Conservation (phyloP, 2,888 invertebrate species). For the Hypolimnas misippus region DNA sequence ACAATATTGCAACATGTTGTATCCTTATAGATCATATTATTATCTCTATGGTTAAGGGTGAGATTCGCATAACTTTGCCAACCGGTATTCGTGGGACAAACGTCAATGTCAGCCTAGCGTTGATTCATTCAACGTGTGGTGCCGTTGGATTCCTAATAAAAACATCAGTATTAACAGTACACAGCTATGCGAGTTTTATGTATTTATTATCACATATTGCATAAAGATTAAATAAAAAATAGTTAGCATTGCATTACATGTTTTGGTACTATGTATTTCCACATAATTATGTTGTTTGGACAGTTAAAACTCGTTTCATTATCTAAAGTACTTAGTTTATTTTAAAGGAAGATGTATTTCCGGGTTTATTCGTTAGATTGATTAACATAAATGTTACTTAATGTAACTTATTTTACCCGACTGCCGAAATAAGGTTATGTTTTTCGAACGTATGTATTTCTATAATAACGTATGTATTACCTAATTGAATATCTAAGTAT, state of each 20-base stretch:
- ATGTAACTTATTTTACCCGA: too few species aligned
- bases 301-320: too few species aligned
- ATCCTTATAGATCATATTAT: neutral
- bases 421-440: too few species aligned
- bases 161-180: slow-evolving; percentile 32
- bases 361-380: too few species aligned
- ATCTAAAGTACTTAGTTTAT: too few species aligned
- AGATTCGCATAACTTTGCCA: slow-evolving; percentile 23
- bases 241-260: neutral
- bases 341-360: too few species aligned
- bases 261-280: neutral
- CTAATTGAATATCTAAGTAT: too few species aligned
- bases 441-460: too few species aligned
- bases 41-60: slow-evolving; percentile 5
- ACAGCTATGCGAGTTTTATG: slow-evolving; percentile 10
- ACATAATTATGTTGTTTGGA: too few species aligned
- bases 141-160: slow-evolving; percentile 35
- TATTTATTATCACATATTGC: neutral
- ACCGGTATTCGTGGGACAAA: slow-evolving; percentile 30
- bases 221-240: slow-evolving; percentile 8
- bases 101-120: slow-evolving; percentile 28
- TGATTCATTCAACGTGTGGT: slow-evolving; percentile 29
- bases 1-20: neutral
- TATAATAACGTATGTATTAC: too few species aligned
- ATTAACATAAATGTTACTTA: too few species aligned